phyloP scores from a whole-genome alignment of 1,140 invertebrate genomes.

The Drosophila bocki region DNA sequence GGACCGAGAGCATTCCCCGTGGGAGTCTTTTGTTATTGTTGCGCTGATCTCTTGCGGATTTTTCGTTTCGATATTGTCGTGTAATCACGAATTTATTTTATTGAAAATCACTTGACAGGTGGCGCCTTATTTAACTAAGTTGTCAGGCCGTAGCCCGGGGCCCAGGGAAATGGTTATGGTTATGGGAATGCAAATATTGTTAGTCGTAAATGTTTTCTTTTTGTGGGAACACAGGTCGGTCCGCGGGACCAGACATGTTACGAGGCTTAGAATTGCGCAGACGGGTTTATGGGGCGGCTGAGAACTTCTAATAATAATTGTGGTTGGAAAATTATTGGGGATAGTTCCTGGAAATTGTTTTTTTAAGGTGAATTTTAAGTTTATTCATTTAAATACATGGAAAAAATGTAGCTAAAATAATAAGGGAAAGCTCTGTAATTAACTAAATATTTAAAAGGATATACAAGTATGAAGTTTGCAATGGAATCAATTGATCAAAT shows the following conservation, averaged over 20 bases:
- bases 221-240: constrained; percentile 38
- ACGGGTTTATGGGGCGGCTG: neutral
- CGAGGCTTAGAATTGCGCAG: neutral
- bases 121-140: constrained; percentile 84
- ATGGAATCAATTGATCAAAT: neutral
- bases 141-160: constrained; percentile 52
- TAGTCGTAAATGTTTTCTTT: constrained; percentile 23
- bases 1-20: constrained; percentile 60
- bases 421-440: neutral
- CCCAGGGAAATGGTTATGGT: constrained; percentile 26
- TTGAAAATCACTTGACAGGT: constrained; percentile 85
- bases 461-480: neutral
- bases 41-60: constrained; percentile 72
- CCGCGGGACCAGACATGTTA: constrained; percentile 26
- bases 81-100: constrained; percentile 85
- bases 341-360: neutral
- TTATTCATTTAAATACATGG: neutral
- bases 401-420: neutral
- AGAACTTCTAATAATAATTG: neutral
- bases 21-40: constrained; percentile 83
- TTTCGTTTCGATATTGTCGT: constrained; percentile 79
- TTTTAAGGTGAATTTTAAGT: neutral
- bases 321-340: neutral
- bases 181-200: constrained; percentile 42
- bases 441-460: neutral